Percentiles rank a stretch among this genome's conserved stretches.
Conservation (phyloP, 2,888 invertebrate genomes). For the Dilophus febrilis region DNA sequence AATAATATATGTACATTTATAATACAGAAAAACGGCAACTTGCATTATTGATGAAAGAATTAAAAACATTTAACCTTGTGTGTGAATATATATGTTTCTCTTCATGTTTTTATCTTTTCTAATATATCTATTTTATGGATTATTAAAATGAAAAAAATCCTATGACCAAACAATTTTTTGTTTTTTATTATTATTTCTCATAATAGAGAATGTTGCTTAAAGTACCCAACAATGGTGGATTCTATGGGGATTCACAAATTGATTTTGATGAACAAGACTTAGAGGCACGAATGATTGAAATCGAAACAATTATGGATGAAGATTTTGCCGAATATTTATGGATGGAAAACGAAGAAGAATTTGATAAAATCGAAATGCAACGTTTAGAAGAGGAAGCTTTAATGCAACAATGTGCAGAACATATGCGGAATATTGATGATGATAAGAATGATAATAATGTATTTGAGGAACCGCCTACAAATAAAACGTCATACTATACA, state of each 20-base stretch:
- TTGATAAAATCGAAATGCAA: constrained; percentile 76
- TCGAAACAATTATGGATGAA: constrained; percentile 18
- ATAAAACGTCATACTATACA: too few species aligned
- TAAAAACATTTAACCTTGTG: too few species aligned
- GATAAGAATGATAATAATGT: background rate
- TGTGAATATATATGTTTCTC: too few species aligned
- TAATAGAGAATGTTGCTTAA: constrained; percentile 22
- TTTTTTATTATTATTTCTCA: background rate
- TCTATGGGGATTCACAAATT: constrained; percentile 17
- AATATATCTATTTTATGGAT: too few species aligned
- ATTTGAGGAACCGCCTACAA: background rate
- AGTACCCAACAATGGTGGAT: constrained; percentile 21
- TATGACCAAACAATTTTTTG: background rate
- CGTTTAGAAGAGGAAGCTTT: constrained; percentile 72
- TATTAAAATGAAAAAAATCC: too few species aligned
- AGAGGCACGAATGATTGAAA: constrained; percentile 18
- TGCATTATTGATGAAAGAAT: too few species aligned
- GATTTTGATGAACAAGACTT: constrained; percentile 16
- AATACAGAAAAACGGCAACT: too few species aligned
- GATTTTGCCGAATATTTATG: constrained; percentile 77
- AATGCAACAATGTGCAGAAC: constrained; percentile 76
- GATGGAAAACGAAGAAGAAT: constrained; percentile 91
- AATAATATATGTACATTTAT: too few species aligned
- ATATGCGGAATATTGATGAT: constrained; percentile 34
- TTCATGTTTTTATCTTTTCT: too few species aligned